These are phyloP conservation scores for Pogonomyrmex californicus DNA, from an alignment of 1,140 invertebrate species.

Conservation along the genomic window DNA sequence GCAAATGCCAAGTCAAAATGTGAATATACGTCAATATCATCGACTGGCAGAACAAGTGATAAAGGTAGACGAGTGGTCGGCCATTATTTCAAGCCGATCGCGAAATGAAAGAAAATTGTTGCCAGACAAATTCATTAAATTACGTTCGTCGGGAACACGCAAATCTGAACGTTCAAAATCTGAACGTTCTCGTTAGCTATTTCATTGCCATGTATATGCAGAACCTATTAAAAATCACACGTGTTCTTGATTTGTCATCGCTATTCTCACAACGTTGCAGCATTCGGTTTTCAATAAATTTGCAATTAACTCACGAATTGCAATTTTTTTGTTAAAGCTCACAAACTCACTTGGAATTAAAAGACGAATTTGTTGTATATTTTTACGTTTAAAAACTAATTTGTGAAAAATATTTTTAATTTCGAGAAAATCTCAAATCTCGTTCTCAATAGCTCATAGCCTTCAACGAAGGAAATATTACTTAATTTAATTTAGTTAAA, in stretches of 20 bases:
- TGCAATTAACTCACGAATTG: conserved; percentile 40
- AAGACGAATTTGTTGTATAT: conserved; percentile 5
- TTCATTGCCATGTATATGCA: conserved; percentile 22
- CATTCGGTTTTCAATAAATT: conserved; percentile 39
- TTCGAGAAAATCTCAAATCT: neutral
- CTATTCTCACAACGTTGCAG: neutral
- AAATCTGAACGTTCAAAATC: conserved; percentile 37
- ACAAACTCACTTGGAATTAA: conserved; percentile 6
- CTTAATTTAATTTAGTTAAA: neutral
- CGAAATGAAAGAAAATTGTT: conserved; percentile 32
- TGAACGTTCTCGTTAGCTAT: conserved; percentile 29
- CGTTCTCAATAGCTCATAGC: neutral
- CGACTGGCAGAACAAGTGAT: conserved; percentile 47
- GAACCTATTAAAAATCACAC: conserved; percentile 27
- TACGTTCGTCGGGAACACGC: conserved; percentile 4
- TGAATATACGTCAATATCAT: conserved; percentile 16
- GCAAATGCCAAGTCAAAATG: conserved; percentile 44
- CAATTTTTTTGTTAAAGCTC: conserved; percentile 25
- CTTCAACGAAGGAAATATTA: neutral
- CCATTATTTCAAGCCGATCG: conserved; percentile 37
- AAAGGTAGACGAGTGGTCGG: conserved; percentile 38
- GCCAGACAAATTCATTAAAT: conserved; percentile 13
- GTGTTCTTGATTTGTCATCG: conserved; percentile 17
- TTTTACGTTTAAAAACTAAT: conserved; percentile 21
- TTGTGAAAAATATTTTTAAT: conserved; percentile 17